Percentiles rank a stretch among this genome's conserved stretches.
phyloP scores from a whole-genome alignment of 1,140 invertebrate species.

The Dermatophagoides farinae region DNA sequence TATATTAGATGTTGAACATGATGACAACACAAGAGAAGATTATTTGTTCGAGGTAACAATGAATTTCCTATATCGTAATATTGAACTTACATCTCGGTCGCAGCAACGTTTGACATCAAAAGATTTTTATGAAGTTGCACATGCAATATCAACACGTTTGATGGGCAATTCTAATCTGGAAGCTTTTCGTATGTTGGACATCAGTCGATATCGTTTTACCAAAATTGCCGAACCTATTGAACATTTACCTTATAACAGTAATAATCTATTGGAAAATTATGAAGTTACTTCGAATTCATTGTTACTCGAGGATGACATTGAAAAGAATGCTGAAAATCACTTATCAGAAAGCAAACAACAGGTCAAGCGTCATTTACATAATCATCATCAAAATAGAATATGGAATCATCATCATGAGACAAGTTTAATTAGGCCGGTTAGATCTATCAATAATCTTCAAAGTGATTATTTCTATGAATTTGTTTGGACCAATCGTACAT shows the following conservation, averaged over 20 bases:
- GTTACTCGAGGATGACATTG: too few species aligned
- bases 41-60: slow-evolving; percentile 5
- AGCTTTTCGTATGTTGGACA: slow-evolving; percentile 3
- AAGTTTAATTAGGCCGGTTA: not conserved
- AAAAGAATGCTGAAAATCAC: not conserved
- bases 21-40: not conserved
- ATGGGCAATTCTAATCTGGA: slow-evolving; percentile 1
- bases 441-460: too few species aligned
- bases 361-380: too few species aligned
- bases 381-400: not conserved
- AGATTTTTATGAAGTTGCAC: not conserved
- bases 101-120: not conserved
- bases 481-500: slow-evolving; percentile 11
- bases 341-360: not conserved
- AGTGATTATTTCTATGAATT: slow-evolving; percentile 10
- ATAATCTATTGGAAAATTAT: too few species aligned
- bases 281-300: too few species aligned
- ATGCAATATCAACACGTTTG: not conserved
- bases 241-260: too few species aligned
- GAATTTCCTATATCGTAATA: not conserved
- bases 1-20: slow-evolving; percentile 1
- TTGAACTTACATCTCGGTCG: not conserved
- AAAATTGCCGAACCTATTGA: not conserved
- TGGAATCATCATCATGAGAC: not conserved
- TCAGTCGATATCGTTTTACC: slow-evolving; percentile 5